These are phyloP conservation scores for Catharus minimus DNA, from an alignment of 2,113 vertebrate species.

Conservation along the genomic window DNA sequence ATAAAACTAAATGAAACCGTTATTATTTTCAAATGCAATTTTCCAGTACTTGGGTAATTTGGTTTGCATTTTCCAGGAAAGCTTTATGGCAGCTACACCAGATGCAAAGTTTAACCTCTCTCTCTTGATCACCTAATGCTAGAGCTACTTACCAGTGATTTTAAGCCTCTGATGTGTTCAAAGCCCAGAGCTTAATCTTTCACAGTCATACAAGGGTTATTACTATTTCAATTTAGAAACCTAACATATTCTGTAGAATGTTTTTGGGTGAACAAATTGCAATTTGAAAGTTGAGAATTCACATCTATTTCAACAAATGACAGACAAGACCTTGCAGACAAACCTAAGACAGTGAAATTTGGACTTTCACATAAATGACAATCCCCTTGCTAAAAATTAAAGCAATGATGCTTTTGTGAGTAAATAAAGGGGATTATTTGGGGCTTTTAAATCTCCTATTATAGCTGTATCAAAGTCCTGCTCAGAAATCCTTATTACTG, in stretches of 20 bases:
- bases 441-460: not conserved
- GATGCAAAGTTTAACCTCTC: conserved; percentile 21
- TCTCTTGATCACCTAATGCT: not conserved
- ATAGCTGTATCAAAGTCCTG: conserved; percentile 46
- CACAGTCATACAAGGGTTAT: conserved; percentile 7
- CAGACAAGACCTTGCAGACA: conserved; percentile 25
- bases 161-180: conserved; percentile 8
- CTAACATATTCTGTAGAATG: not conserved
- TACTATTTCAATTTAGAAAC: conserved; percentile 3
- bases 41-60: conserved; percentile 24
- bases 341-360: conserved; percentile 36
- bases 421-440: conserved; percentile 17
- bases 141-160: not conserved
- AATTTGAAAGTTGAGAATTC: conserved; percentile 18
- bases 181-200: not conserved
- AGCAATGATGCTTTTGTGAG: conserved; percentile 37
- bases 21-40: conserved; percentile 33
- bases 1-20: not conserved
- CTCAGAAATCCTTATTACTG: conserved; percentile 42
- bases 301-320: conserved; percentile 6
- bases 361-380: conserved; percentile 28
- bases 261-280: conserved; percentile 17
- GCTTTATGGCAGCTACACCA: conserved; percentile 2
- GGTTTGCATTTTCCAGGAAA: conserved; percentile 47
- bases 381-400: conserved; percentile 48